These are phyloP conservation scores for Mico argentatus DNA, from an alignment of 2,797 vertebrate genomes.

Conservation along the genomic window DNA sequence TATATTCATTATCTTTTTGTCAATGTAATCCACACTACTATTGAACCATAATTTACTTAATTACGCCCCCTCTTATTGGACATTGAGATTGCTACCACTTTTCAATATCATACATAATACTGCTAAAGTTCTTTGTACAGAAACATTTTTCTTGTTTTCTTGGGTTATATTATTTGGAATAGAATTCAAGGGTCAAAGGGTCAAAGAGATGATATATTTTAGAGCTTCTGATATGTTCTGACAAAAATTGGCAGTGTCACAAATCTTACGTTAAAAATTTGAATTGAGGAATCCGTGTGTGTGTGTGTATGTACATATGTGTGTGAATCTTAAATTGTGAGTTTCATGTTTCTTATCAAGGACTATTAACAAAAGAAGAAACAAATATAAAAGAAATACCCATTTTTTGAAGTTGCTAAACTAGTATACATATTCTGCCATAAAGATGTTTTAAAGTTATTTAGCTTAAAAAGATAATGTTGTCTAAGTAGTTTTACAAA, in stretches of 20 bases:
- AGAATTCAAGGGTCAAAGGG: background rate
- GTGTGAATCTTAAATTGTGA: background rate
- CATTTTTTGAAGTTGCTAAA: background rate
- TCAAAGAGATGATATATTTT: background rate
- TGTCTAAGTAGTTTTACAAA: background rate
- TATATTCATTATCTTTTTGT: background rate
- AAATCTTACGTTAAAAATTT: background rate
- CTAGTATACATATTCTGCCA: background rate
- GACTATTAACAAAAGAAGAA: background rate
- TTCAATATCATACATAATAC: background rate
- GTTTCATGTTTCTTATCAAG: background rate
- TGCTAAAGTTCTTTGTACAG: background rate
- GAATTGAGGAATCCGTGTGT: background rate
- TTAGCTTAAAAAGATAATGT: background rate
- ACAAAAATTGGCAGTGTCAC: background rate
- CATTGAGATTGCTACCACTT: background rate
- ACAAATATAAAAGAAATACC: background rate
- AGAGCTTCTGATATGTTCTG: background rate
- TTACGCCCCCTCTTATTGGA: background rate
- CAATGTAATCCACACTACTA: background rate
- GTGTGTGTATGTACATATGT: background rate
- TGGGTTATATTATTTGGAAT: background rate
- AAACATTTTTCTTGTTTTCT: background rate
- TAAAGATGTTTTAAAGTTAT: background rate
- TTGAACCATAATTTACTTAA: background rate